phyloP scores from a whole-genome alignment of 64 coral and sea anemone species.

The Porites australiensis region DNA sequence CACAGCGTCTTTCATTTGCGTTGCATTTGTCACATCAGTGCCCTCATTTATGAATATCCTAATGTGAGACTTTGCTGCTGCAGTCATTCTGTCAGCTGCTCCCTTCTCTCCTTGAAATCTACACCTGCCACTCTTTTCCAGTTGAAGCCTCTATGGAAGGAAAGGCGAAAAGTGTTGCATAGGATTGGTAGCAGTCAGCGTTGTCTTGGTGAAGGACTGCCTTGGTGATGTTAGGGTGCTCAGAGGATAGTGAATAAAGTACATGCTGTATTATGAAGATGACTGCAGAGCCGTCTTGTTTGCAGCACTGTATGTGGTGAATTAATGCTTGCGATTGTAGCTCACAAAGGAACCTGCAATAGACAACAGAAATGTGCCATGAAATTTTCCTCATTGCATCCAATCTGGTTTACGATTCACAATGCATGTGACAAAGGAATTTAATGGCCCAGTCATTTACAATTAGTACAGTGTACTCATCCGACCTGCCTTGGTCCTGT shows the following conservation, averaged over 20 bases:
- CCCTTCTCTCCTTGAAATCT: too few species aligned
- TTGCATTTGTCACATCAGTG: too few species aligned
- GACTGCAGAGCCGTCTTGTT: not conserved
- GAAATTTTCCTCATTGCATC: not conserved
- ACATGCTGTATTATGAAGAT: not conserved
- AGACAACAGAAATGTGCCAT: not conserved
- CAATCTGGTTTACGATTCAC: not conserved
- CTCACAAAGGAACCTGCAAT: not conserved
- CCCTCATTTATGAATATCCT: too few species aligned
- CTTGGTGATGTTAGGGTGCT: too few species aligned
- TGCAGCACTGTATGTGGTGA: not conserved
- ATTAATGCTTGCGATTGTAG: not conserved
- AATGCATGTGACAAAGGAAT: not conserved
- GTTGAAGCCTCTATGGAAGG: too few species aligned
- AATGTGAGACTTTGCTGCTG: too few species aligned
- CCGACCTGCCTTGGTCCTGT: conserved; percentile 18
- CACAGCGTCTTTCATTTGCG: too few species aligned
- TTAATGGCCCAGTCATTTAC: not conserved
- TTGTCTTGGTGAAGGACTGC: too few species aligned
- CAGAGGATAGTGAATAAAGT: not conserved
- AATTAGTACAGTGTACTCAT: not conserved
- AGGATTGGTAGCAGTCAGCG: too few species aligned
- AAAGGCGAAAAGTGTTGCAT: too few species aligned
- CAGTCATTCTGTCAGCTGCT: too few species aligned
- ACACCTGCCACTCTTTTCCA: too few species aligned